Evolutionary conservation across 37 sponge, comb jelly and placozoan species (phyloP), one percentile per base, ranked within the genome.

Genomic region (Chondrosia reniformis): DNA sequence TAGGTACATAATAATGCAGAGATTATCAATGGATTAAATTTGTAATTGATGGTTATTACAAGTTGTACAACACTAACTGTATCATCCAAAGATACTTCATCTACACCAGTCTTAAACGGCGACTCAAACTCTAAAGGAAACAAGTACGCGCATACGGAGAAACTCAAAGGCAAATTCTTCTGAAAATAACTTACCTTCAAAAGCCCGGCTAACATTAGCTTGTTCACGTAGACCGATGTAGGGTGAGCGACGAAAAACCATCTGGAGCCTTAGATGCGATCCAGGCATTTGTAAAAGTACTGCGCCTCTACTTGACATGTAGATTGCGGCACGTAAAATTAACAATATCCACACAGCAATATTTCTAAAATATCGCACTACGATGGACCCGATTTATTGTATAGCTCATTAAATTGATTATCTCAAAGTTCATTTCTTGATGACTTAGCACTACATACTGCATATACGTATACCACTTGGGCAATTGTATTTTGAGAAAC

Each of bases 1-100:
- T 92, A 64, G 34, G 61, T 25, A 59, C n/a, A 30, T 59, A 2
- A 22, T 66, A 3, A 21, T 21, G 3, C 67, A 34, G 30, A 36
- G 33, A 21, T 22, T 63, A 19, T 9, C 9, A 63, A 10, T 22
- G n/a, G n/a, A 10, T 63, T 25, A 25, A 19, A 25, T 10, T 9
- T 63, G n/a, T 49, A 17, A 46, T 6, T 19, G n/a, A 10, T n/a
- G 43, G 8, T 22, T n/a, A 37, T 31, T n/a, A 43, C 37, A 33
- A 9, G n/a, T n/a, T n/a, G n/a, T n/a, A 28, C 45, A 54, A 30
- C 33, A 80, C 87, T 84, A 58, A 92, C 93, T 1, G 92, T 91
- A 45, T 90, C 92, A 82, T 94, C 95, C 95, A 92, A 94, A 22
- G 89, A 87, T 92, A 94, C 90, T 62, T 94, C 95, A 78, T 94